phyloP scores from a whole-genome alignment of 2,888 invertebrate genomes.

The Osedax frankpressi region DNA sequence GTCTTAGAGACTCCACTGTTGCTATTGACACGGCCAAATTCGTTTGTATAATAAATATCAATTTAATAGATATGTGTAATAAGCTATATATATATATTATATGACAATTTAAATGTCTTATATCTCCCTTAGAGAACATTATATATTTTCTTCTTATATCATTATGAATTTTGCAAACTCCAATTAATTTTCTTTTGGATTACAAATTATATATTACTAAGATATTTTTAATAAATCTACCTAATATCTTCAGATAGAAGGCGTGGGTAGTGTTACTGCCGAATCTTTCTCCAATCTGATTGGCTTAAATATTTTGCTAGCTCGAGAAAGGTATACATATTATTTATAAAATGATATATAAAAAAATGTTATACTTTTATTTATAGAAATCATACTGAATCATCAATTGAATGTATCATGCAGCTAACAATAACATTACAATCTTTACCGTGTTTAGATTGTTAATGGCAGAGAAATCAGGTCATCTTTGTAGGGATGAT shows the following conservation, averaged over 20 bases:
- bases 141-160: no score
- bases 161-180: no score
- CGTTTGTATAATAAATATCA: slow-evolving; percentile 12
- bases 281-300: slow-evolving; percentile 71
- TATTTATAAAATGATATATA: not conserved
- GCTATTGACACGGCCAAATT: slow-evolving; percentile 39
- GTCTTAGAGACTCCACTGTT: slow-evolving; percentile 49
- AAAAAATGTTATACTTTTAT: not conserved
- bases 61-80: not conserved
- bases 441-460: no score
- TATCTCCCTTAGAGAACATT: no score
- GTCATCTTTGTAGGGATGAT: slow-evolving; percentile 82
- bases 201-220: no score
- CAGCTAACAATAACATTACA: no score
- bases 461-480: slow-evolving; percentile 69
- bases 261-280: slow-evolving; percentile 62
- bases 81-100: not conserved
- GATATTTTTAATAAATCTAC: not conserved
- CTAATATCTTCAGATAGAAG: slow-evolving; percentile 42
- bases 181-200: no score
- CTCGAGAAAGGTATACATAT: slow-evolving; percentile 59
- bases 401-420: no score
- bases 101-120: no score
- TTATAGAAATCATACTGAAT: no score
- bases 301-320: slow-evolving; percentile 73